Evolutionary conservation across 2,797 vertebrate species (phyloP), one percentile per base, ranked within the genome.

Genomic region (Rhinichthys osculus): DNA sequence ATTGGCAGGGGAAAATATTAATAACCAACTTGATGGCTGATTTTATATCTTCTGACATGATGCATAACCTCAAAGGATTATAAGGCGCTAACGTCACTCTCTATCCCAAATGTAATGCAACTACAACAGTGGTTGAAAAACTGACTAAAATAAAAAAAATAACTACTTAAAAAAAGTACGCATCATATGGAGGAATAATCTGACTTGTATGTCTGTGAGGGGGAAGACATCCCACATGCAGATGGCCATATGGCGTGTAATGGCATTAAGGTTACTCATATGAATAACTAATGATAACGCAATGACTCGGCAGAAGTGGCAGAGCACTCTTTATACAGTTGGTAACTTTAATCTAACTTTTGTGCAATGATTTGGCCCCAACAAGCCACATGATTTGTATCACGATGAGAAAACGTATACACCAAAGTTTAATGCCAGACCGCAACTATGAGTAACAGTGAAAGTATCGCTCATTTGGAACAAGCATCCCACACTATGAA

Each of bases 171-270:
- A 77, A 57, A n/a, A 23, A 33, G 17, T 30, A 35, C 6, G 4
- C 42, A 35, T 80, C 27, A 23, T 62, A 50, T 23, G 40, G n/a
- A 0, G 1, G 42, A 80, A 50, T 16, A 50, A 50, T 80, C 19
- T 80, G 59, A 80, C 42, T 9, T 23, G 78, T 33, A 1, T 80
- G 62, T 67, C 59, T 67, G 42, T 80, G 78, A 66, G 78, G 59
- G 27, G 59, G 78, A 80, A 67, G 42, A 80, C 62, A 23, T 50
- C 78, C 78, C 62, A 80, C 78, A 67, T 80, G 78, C 59, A 80
- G 78, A 80, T 67, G 78, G 57, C 42, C 19, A 50, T 80, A 10
- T 67, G 59, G 59, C 8, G 2, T 17, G 7, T 13, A 19, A 17
- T 44, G 77, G 23, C 54, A 30, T 66, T 47, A 67, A 67, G 16